phyloP scores from a whole-genome alignment of 2,797 vertebrate species.

The Atherinosoma microstoma region DNA sequence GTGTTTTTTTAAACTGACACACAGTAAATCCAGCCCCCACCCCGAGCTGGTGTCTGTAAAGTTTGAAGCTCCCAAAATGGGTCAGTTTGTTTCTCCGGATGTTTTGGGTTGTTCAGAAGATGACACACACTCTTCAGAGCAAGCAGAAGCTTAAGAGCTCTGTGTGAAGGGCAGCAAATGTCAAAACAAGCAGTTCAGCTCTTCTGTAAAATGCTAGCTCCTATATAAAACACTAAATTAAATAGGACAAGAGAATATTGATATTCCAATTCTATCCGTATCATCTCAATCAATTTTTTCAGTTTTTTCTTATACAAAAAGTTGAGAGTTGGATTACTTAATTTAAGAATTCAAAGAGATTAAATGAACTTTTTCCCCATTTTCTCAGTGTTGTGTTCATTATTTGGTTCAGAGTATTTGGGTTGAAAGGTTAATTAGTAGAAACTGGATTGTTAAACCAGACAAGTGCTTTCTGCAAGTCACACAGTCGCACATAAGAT shows the following conservation, averaged over 20 bases:
- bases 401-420: not conserved
- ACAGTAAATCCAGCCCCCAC: not conserved
- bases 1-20: slow-evolving; percentile 40
- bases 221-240: not conserved
- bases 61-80: slow-evolving; percentile 10
- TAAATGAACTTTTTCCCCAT: not conserved
- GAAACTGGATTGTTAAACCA: not conserved
- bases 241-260: not conserved
- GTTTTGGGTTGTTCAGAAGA: not conserved
- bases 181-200: slow-evolving; percentile 1
- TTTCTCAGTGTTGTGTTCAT: not conserved
- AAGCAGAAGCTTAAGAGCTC: not conserved
- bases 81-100: not conserved
- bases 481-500: not conserved
- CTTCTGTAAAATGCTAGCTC: not conserved
- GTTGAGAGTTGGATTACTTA: not conserved
- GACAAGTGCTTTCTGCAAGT: not conserved
- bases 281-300: not conserved
- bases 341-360: not conserved
- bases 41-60: slow-evolving; percentile 2
- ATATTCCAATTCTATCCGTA: not conserved
- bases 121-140: no score
- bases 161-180: not conserved
- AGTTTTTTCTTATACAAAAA: no score
- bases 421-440: slow-evolving; percentile 5